Evolutionary conservation across 1,140 invertebrate species (phyloP), one percentile per base, ranked within the genome.

Genomic region (Sminthurides bifidus): DNA sequence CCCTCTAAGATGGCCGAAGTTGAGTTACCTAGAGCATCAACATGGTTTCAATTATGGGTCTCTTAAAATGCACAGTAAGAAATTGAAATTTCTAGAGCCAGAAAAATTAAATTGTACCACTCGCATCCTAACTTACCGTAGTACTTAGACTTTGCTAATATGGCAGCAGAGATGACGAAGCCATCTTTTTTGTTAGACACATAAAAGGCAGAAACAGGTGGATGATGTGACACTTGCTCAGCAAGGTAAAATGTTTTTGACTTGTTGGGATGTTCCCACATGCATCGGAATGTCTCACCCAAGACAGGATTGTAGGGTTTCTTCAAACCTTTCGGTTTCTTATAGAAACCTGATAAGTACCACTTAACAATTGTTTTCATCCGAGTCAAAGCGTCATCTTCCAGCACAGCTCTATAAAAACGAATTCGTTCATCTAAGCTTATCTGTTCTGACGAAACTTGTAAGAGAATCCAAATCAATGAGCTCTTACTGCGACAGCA

Each of bases 301-400:
- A 94, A 74, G 41, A 94, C 85, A 1, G 91, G 90, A 76, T 94
- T 95, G 68, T 94, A 95, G 1, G 92, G 92, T 69, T 95, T 95
- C 71, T 94, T 94, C n/a, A 93, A 74, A 35, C 68, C 91, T 81
- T 77, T 92, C 75, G 68, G 90, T 81, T 78, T 94, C 82, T 75
- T 92, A 79, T 76, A 93, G 83, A 77, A 94, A 78, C 79, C 79
- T 29, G 77, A 79, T 23, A 95, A 74, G 70, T 94, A 95, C 89
- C 89, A 95, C 65, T 83, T 79, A 0, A 91, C 82, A 8, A 95
- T 82, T 3, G 75, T 75, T 68, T 92, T 92, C 83, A 95, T 93
- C 62, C 92, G 78, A 29, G 80, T 83, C 66, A 87, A 92, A 2
- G 91, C 87, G 71, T 92, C 88, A 66, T 92, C 86, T 70, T 86